A percentile compares a stretch with the other conserved stretches of the same genome.
phyloP scores from a whole-genome alignment of 2,113 vertebrate genomes.

The Meriones unguiculatus region DNA sequence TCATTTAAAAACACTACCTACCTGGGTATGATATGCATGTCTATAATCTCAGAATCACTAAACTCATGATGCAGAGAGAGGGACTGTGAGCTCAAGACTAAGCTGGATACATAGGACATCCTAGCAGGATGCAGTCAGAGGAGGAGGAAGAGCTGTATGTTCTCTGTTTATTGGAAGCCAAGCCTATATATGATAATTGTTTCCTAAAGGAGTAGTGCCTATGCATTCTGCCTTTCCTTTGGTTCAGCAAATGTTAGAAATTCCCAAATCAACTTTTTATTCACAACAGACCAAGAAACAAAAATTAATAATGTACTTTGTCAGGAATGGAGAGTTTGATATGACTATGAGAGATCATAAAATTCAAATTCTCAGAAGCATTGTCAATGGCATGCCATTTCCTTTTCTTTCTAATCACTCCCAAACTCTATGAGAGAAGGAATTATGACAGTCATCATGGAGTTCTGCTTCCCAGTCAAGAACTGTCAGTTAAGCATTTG shows the following conservation, averaged over 20 bases:
- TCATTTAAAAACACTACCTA: background rate
- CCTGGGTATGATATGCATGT: too few species aligned
- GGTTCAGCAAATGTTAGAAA: background rate
- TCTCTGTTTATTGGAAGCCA: background rate
- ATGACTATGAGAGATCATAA: background rate
- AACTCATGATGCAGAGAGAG: background rate
- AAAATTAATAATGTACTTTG: background rate
- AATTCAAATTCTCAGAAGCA: conserved; percentile 15
- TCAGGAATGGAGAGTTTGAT: background rate
- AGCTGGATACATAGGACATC: background rate
- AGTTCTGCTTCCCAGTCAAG: background rate
- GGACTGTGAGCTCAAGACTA: background rate
- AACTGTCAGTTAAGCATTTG: background rate
- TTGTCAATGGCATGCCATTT: background rate
- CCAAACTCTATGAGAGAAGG: background rate
- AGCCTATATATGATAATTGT: background rate
- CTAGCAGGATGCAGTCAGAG: background rate
- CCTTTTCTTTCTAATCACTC: background rate
- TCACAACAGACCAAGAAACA: background rate
- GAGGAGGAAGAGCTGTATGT: too few species aligned
- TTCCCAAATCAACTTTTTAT: background rate
- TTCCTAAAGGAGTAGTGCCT: too few species aligned
- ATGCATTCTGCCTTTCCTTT: background rate
- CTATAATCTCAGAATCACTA: background rate
- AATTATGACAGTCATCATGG: conserved; percentile 10